Conservation (phyloP, 2,797 vertebrate genomes). For the Mus minutoides region DNA sequence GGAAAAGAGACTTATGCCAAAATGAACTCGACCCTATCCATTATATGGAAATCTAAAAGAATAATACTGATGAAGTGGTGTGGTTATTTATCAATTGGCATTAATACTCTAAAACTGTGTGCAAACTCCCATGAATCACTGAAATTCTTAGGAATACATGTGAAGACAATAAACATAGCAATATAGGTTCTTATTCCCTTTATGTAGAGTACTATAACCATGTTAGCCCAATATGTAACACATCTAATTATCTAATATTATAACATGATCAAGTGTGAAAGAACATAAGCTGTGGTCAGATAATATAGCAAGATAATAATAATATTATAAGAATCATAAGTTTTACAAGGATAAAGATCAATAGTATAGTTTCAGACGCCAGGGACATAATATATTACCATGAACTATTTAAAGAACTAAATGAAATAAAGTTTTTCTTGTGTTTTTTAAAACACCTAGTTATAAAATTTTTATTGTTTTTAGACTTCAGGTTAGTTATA, state of each 20-base stretch:
- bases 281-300: not conserved
- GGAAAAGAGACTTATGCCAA: not conserved
- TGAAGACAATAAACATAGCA: not conserved
- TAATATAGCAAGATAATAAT: not conserved
- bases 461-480: constrained; percentile 49
- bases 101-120: not conserved
- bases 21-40: not conserved
- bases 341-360: not conserved
- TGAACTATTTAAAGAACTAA: constrained; percentile 45
- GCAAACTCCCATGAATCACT: not conserved
- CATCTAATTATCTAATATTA: constrained; percentile 36
- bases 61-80: not conserved
- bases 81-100: not conserved
- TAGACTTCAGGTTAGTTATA: constrained; percentile 42
- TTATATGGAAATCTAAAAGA: not conserved
- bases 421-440: not conserved
- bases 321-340: not conserved
- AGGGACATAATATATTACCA: not conserved
- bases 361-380: not conserved
- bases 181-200: not conserved
- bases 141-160: not conserved
- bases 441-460: not conserved
- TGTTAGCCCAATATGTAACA: not conserved
- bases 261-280: not conserved
- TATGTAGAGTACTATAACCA: not conserved